These are phyloP conservation scores for Drosophila percnosoma DNA, from an alignment of 2,888 invertebrate species.

Conservation along the genomic window DNA sequence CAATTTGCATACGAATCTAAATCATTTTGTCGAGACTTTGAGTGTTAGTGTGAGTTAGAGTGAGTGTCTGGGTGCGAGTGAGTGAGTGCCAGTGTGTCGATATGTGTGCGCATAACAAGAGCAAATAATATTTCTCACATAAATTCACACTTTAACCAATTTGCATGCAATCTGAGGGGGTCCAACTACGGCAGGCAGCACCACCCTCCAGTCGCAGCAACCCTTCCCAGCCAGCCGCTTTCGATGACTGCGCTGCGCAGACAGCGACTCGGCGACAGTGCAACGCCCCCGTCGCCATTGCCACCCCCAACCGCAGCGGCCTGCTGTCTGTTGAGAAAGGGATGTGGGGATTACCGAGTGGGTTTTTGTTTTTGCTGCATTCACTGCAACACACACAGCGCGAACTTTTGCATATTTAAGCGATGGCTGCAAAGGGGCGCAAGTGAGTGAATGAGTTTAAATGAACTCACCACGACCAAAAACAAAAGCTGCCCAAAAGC, in stretches of 20 bases:
- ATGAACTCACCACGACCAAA: conserved; percentile 77
- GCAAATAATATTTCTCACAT: conserved; percentile 84
- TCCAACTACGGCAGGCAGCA: conserved; percentile 46
- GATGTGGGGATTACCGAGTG: conserved; percentile 14
- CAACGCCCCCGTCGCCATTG: conserved; percentile 65
- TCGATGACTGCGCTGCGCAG: conserved; percentile 51
- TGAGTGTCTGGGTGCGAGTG: conserved; percentile 8
- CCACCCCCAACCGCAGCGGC: conserved; percentile 11
- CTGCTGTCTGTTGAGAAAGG: background rate
- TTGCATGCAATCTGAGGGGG: conserved; percentile 82
- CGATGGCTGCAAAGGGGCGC: conserved; percentile 55
- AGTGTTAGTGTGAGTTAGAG: conserved; percentile 34
- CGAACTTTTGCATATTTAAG: conserved; percentile 80
- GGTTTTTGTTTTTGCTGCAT: conserved; percentile 59
- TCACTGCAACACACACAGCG: conserved; percentile 56
- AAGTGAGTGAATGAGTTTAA: conserved; percentile 80
- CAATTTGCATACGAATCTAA: conserved; percentile 82
- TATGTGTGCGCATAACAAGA: conserved; percentile 78
- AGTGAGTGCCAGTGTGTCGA: conserved; percentile 16
- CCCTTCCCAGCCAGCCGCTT: conserved; percentile 1
- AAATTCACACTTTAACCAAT: conserved; percentile 85
- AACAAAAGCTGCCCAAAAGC: conserved; percentile 43
- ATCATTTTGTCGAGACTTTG: conserved; percentile 76
- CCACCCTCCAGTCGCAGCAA: conserved; percentile 10
- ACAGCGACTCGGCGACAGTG: conserved; percentile 52